Conservation (phyloP, 2,888 invertebrate species). For the Merodon equestris region DNA sequence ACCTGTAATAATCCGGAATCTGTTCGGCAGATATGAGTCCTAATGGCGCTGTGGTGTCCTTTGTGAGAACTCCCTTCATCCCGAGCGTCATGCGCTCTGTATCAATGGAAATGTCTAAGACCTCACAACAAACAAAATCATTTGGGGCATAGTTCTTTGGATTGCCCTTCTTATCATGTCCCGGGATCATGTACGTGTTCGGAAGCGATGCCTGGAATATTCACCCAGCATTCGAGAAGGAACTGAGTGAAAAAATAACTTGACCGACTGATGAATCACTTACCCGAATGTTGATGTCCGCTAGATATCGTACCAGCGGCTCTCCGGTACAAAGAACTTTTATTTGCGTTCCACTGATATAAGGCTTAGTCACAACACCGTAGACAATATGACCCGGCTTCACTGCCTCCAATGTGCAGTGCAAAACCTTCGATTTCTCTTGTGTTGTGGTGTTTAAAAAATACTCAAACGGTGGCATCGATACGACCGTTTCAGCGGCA, state of each 20-base stretch:
- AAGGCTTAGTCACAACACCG: conserved; percentile 88
- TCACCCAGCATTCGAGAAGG: conserved; percentile 29
- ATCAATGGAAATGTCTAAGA: conserved; percentile 91
- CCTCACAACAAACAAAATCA: conserved; percentile 93
- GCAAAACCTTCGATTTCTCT: conserved; percentile 87
- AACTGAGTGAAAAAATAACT: neutral
- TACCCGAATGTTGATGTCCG: conserved; percentile 93
- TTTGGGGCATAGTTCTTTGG: conserved; percentile 88
- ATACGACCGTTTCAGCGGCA: conserved; percentile 66
- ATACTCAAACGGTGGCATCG: conserved; percentile 91
- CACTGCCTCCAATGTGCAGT: conserved; percentile 87
- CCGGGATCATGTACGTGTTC: conserved; percentile 73
- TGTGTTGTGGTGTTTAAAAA: conserved; percentile 83
- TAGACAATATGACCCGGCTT: conserved; percentile 89
- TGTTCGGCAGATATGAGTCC: conserved; percentile 91
- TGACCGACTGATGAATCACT: conserved; percentile 49
- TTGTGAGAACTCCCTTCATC: conserved; percentile 88
- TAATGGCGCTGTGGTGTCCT: conserved; percentile 86
- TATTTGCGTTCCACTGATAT: conserved; percentile 83
- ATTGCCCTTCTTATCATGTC: conserved; percentile 89
- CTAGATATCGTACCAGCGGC: conserved; percentile 88
- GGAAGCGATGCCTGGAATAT: conserved; percentile 69
- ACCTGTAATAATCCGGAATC: conserved; percentile 91
- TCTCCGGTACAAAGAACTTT: conserved; percentile 92
- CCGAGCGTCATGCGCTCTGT: conserved; percentile 92